Evolutionary conservation across 2,113 vertebrate species (phyloP).

Genomic region (Aegithalos caudatus): DNA sequence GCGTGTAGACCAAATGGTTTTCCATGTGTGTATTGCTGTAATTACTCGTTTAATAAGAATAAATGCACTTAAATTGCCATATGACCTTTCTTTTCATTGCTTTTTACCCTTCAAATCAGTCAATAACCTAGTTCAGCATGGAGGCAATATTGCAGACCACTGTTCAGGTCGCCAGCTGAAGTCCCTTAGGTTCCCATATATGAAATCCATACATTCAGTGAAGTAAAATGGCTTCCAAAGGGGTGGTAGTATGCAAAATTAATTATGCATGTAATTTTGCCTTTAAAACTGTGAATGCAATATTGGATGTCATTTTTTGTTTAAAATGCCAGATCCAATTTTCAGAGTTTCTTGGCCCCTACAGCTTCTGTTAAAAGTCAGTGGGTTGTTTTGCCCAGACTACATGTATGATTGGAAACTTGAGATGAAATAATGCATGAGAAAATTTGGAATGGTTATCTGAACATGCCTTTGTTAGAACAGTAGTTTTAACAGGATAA

Average conservation of each 20-base stretch:
- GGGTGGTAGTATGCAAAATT: not conserved
- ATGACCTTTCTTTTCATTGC: not conserved
- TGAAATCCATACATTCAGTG: not conserved
- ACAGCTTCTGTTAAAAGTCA: slow-evolving; percentile 15
- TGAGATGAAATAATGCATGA: slow-evolving; percentile 1
- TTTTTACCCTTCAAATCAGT: not conserved
- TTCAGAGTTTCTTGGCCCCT: not conserved
- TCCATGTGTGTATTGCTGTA: not conserved
- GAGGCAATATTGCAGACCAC: not conserved
- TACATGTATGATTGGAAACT: not conserved
- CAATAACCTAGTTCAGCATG: not conserved
- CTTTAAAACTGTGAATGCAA: not conserved
- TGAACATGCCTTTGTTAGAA: not conserved
- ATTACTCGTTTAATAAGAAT: slow-evolving; percentile 10
- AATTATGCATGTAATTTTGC: not conserved
- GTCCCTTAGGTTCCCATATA: not conserved
- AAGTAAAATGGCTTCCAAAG: not conserved
- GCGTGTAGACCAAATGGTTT: not conserved
- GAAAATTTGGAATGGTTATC: slow-evolving; percentile 35
- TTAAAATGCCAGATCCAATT: not conserved
- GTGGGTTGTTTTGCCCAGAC: slow-evolving; percentile 5
- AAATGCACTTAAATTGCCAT: not conserved
- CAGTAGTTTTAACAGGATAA: not conserved
- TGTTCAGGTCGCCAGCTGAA: not conserved
- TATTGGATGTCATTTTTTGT: not conserved